Base-by-base conservation (phyloP, 2,888 invertebrate species). In the Zaprionus bogoriensis region DNA sequence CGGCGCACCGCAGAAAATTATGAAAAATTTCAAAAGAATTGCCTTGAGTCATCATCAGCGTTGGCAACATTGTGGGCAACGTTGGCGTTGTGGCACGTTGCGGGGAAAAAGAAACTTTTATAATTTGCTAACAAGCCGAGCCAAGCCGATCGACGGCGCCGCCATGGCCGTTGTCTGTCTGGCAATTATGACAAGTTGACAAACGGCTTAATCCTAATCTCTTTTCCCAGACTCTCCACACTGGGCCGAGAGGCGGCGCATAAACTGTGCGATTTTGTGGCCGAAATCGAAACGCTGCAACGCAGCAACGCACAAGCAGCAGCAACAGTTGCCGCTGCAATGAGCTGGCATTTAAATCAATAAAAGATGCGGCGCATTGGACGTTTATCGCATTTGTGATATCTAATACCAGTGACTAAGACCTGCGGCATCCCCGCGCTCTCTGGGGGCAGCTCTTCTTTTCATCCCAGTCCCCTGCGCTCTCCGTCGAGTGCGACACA, bases 181-280 rank as follows among this genome's bases (percentile, higher is more conserved):
- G 76, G n/a, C 80, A 82, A 79, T 82, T 82, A 82, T 82, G 82
- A 82, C 82, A 87, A 82, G 86, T 82, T 82, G 82, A 85, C 82
- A 82, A 82, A 82, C 82, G 86, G 83, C 82, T 82, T 82, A 82
- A 82, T 82, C 82, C 86, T 82, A 87, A 82, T 87, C 82, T 85
- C 74, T 63, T 67, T 68, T 77, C 58, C 73, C 67, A 69, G 61
- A 42, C 47, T 41, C 51, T 39, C 27, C 4, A 12, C 46, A 5
- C 54, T 50, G 45, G 39, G 45, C 50, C 27, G 25, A 23, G 25
- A 36, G 27, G n/a, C 27, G 27, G 22, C 36, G 48, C 61, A 74
- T 76, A 77, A 77, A 77, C 71, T 57, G 44, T 47, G 36, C 57
- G 52, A 63, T 67, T 77, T 76, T 64, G 70, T 74, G 69, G 64